phyloP scores from a whole-genome alignment of 2,113 vertebrate species.

The Heloderma charlesbogerti region DNA sequence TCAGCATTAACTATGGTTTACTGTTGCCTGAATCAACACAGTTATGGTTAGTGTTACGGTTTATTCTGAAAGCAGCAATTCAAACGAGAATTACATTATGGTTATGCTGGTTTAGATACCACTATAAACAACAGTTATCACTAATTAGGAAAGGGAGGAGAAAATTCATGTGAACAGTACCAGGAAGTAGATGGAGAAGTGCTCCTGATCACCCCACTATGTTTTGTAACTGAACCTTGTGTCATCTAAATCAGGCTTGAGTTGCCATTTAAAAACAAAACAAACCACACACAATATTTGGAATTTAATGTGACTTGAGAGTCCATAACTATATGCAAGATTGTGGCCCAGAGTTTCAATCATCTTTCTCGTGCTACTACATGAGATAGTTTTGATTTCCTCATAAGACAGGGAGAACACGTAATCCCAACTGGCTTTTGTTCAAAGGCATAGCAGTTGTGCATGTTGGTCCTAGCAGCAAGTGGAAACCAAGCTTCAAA shows the following conservation, averaged over 20 bases:
- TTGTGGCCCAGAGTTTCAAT: not conserved
- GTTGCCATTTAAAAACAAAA: not conserved
- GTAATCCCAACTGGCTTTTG: constrained; percentile 17
- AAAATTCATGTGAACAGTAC: not conserved
- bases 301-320: not conserved
- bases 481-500: not conserved
- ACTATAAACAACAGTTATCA: not conserved
- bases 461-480: constrained; percentile 11
- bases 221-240: not conserved
- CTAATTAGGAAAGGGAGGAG: not conserved
- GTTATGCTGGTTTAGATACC: not conserved
- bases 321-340: not conserved
- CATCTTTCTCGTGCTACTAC: not conserved
- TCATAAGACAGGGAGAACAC: not conserved
- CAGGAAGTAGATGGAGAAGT: not conserved
- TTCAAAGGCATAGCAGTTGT: constrained; percentile 6
- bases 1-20: not conserved
- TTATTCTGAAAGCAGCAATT: not conserved
- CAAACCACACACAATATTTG: not conserved
- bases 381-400: not conserved
- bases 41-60: not conserved
- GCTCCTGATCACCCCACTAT: not conserved
- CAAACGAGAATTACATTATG: not conserved
- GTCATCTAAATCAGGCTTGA: not conserved
- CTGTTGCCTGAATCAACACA: not conserved